Evolutionary conservation across 2,113 vertebrate genomes (phyloP).

Genomic region (Laticauda colubrina): DNA sequence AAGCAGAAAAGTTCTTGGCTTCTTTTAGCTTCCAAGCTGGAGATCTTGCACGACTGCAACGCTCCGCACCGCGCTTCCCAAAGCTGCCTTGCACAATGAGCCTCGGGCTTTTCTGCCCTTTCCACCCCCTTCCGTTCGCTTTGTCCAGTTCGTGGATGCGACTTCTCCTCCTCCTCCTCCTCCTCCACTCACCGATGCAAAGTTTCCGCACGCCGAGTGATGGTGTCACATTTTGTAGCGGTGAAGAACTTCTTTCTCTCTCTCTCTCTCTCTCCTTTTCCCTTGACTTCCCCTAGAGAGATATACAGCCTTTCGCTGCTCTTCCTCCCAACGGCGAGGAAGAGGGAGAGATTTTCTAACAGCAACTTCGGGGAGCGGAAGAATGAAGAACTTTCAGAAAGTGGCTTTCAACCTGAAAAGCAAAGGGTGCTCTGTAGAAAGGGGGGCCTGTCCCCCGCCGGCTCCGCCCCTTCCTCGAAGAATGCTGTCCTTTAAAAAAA

Average conservation of each 20-base stretch:
- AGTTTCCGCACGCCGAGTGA: not conserved
- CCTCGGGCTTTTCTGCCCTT: not conserved
- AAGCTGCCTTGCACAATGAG: constrained; percentile 26
- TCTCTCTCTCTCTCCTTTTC: not conserved
- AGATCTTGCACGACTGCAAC: not conserved
- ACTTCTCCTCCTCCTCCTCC: not conserved
- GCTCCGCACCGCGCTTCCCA: constrained; percentile 25
- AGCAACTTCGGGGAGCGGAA: not conserved
- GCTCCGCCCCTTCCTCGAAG: constrained; percentile 1
- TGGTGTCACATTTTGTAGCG: not conserved
- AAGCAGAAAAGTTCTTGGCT: not conserved
- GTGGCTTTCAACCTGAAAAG: constrained; percentile 13
- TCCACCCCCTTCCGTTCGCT: not conserved
- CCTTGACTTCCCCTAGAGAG: no score
- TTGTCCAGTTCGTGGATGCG: not conserved
- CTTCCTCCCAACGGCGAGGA: not conserved
- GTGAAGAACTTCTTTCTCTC: not conserved
- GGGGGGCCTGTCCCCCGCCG: not conserved
- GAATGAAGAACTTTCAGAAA: constrained; percentile 1
- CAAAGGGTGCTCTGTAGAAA: not conserved
- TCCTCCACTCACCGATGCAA: not conserved
- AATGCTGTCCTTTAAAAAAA: not conserved
- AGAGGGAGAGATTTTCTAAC: not conserved
- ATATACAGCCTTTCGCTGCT: not conserved
- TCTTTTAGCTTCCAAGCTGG: constrained; percentile 7